Evolutionary conservation across 1,140 invertebrate genomes (phyloP), one percentile per base, ranked within the genome.

Genomic region (Ceratosolen solmsi): DNA sequence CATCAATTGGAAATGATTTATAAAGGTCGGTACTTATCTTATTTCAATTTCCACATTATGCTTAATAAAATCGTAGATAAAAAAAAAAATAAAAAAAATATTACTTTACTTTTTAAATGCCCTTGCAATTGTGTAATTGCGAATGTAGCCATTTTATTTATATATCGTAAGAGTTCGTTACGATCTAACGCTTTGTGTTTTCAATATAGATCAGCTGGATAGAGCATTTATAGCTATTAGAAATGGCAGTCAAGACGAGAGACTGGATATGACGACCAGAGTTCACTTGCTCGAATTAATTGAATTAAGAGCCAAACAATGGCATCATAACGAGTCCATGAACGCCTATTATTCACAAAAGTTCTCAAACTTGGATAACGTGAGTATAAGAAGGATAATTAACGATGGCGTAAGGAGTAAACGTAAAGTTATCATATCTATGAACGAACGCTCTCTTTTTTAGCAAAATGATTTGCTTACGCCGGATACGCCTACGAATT

Each of bases 201-300:
- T 76, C 8, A 51, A 46, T 49, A 5, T 51, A 87, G 94, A 94
- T 86, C 94, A 94, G 86, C 88, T 96, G 25, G 94, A 95, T 84
- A 91, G 93, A 86, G 94, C 94, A 80, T 97, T 97, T 92, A 94
- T 96, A 84, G 94, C 95, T 85, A 96, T 98, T 87, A 94, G 96
- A 86, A 97, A 97, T 92, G 96, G 95, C 87, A 96, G 95, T 86
- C 95, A 96, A 90, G 95, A 97, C 91, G 91, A 92, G 80, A 93
- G 94, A 87, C 92, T 97, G 83, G 96, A 96, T 90, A 93, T 95
- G 87, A 94, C 95, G 88, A 95, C 95, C 86, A 94, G 96, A 90
- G 93, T 97, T 88, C 95, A 96, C 91, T 93, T 98, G 84, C 93
- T 98, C 87, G 96, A 97, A 93, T 92, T 97, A 56, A 96, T 98